phyloP scores from a whole-genome alignment of 2,888 invertebrate species.

The Cataglyphis altisquamis region DNA sequence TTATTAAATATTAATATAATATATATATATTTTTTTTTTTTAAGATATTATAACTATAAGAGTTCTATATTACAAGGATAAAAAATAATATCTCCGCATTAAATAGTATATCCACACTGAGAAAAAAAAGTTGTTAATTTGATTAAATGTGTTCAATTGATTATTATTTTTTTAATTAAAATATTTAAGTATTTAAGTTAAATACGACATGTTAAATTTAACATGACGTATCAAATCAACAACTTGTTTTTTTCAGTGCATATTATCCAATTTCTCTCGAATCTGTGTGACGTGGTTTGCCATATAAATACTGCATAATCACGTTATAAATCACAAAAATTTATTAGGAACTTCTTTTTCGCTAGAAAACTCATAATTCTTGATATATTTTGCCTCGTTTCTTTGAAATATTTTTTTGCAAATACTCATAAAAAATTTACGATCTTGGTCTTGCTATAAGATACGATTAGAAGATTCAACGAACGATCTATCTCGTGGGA shows the following conservation, averaged over 20 bases:
- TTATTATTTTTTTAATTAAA: too few species aligned
- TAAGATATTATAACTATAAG: background rate
- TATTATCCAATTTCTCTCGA: background rate
- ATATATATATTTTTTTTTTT: background rate
- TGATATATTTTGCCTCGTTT: background rate
- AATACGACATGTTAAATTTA: too few species aligned
- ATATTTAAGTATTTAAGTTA: too few species aligned
- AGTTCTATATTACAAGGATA: background rate
- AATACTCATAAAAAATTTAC: background rate
- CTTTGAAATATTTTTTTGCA: background rate
- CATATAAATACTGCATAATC: background rate
- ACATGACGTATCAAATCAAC: too few species aligned
- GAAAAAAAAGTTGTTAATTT: too few species aligned
- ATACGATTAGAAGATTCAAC: background rate
- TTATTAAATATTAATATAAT: background rate
- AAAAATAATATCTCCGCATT: background rate
- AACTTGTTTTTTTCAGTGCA: too few species aligned
- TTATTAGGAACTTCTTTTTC: background rate
- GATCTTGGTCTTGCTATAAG: background rate
- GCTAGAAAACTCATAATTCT: background rate
- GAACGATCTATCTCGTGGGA: slow-evolving; percentile 11
- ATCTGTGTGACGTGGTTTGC: background rate
- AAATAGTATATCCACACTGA: background rate
- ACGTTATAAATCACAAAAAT: background rate
- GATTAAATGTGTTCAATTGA: too few species aligned